Percentiles rank a stretch among this genome's conserved stretches.
Conservation (phyloP, 2,888 invertebrate species). For the Spodoptera exigua region DNA sequence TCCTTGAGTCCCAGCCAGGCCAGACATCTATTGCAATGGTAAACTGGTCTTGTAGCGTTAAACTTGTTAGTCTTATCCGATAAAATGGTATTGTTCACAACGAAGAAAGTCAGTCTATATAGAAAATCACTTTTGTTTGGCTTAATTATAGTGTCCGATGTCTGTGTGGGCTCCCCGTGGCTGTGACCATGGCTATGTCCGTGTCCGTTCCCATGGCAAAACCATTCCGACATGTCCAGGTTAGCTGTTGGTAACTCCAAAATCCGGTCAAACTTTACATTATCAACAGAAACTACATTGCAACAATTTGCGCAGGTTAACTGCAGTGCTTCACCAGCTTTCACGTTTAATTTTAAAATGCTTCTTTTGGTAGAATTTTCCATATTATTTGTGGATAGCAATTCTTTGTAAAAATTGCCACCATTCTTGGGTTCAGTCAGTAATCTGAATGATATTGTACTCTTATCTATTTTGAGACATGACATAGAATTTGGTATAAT, state of each 20-base stretch:
- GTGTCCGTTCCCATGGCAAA: conserved; percentile 87
- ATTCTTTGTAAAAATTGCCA: conserved; percentile 84
- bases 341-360: conserved; percentile 74
- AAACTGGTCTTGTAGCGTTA: conserved; percentile 79
- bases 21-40: conserved; percentile 89
- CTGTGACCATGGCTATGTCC: conserved; percentile 79
- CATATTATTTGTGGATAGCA: conserved; percentile 66
- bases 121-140: conserved; percentile 89
- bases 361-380: conserved; percentile 62
- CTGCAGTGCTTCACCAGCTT: conserved; percentile 68
- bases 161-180: conserved; percentile 62
- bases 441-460: conserved; percentile 84
- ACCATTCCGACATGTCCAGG: conserved; percentile 91
- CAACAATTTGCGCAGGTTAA: conserved; percentile 81
- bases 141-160: conserved; percentile 70
- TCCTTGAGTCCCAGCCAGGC: conserved; percentile 89
- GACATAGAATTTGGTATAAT: conserved; percentile 87
- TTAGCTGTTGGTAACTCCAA: conserved; percentile 90
- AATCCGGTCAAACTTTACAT: conserved; percentile 88
- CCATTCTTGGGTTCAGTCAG: conserved; percentile 83
- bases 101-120: conserved; percentile 88
- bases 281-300: conserved; percentile 82
- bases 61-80: conserved; percentile 83
- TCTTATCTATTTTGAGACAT: conserved; percentile 83
- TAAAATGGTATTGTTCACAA: conserved; percentile 80